Conservation (phyloP, 2,888 invertebrate genomes). For the Zaprionus lineosus region DNA sequence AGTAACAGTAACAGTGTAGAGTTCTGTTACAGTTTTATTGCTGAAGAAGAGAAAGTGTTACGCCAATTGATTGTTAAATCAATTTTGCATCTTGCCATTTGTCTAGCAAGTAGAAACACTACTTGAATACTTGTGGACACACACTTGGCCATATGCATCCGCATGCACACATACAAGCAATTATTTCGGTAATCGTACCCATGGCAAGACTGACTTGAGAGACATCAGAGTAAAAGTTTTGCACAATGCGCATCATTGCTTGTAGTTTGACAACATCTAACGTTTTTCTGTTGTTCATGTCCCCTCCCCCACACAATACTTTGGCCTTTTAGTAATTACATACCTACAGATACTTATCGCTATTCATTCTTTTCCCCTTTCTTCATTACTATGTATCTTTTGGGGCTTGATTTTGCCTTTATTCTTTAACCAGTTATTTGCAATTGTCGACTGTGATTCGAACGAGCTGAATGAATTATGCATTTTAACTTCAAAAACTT, state of each 20-base stretch:
- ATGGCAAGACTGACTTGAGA: conserved; percentile 31
- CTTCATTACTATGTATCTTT: conserved; percentile 16
- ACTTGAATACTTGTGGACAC: conserved; percentile 8
- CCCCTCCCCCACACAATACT: background rate
- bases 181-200: conserved; percentile 68
- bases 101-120: conserved; percentile 23
- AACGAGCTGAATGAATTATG: conserved; percentile 68
- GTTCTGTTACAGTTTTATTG: conserved; percentile 60
- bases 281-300: conserved; percentile 35
- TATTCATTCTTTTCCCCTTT: background rate
- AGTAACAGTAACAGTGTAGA: conserved; percentile 34
- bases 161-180: background rate
- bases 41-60: conserved; percentile 76
- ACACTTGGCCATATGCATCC: background rate
- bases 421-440: conserved; percentile 56
- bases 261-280: conserved; percentile 59
- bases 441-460: conserved; percentile 68
- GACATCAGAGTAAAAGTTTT: conserved; percentile 68
- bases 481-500: conserved; percentile 68
- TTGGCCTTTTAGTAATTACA: too few species aligned
- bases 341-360: too few species aligned
- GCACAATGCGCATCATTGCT: conserved; percentile 75
- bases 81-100: conserved; percentile 50
- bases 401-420: conserved; percentile 30
- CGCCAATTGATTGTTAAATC: conserved; percentile 77